Conservation (phyloP, 2,888 invertebrate genomes). For the Allolobophora icterica region DNA sequence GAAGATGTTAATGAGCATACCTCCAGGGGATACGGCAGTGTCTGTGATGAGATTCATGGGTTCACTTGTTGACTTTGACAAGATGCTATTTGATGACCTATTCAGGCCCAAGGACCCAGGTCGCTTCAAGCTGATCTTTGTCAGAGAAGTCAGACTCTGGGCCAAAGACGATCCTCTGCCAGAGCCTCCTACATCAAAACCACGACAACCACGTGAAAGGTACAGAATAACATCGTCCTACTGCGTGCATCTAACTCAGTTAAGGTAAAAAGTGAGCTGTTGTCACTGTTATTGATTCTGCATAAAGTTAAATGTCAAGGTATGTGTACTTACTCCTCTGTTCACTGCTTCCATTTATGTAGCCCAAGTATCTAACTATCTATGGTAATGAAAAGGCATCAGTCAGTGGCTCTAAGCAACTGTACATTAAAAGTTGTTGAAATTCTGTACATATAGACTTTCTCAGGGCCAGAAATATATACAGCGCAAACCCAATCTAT, state of each 20-base stretch:
- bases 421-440: neutral
- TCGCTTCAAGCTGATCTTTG: conserved; percentile 41
- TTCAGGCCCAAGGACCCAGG: conserved; percentile 56
- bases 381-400: no score
- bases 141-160: neutral
- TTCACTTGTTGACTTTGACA: conserved; percentile 61
- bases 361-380: neutral
- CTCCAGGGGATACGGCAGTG: conserved; percentile 47
- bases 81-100: conserved; percentile 52
- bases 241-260: neutral
- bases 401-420: neutral
- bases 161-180: conserved; percentile 21
- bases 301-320: neutral
- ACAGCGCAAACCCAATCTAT: neutral
- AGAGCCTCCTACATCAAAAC: neutral
- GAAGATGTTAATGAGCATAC: neutral
- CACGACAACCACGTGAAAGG: neutral
- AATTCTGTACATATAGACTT: neutral
- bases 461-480: neutral
- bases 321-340: neutral
- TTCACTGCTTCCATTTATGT: neutral
- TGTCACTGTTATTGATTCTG: neutral
- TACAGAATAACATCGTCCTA: no score
- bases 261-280: neutral
- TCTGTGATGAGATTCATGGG: conserved; percentile 64